These are phyloP conservation scores for Pleuronectes platessa DNA, from an alignment of 2,113 vertebrate species.

Conservation along the genomic window DNA sequence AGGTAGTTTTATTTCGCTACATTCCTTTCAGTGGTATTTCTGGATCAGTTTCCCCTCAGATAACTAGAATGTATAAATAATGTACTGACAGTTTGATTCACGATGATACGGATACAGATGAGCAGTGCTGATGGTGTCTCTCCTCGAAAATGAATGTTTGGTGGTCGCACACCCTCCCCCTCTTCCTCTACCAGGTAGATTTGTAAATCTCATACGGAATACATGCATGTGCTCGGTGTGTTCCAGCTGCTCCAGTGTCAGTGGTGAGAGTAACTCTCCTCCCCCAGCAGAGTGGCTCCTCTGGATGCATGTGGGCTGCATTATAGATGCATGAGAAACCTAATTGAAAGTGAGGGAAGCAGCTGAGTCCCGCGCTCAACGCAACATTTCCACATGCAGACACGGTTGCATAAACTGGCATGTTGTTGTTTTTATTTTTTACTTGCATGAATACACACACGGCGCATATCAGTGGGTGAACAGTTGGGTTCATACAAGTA, in stretches of 20 bases:
- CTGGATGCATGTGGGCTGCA: constrained; percentile 51
- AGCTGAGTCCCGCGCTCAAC: constrained; percentile 56
- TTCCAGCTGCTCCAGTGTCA: not conserved
- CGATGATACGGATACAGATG: not conserved
- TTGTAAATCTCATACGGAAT: not conserved
- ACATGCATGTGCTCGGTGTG: not conserved
- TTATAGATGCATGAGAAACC: constrained; percentile 67
- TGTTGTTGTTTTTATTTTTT: no score
- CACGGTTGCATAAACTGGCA: not conserved
- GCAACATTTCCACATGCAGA: constrained; percentile 5
- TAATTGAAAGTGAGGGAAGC: constrained; percentile 60
- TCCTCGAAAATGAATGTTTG: not conserved
- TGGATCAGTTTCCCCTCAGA: no score
- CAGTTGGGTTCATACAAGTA: not conserved
- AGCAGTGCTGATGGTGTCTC: not conserved
- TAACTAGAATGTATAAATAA: not conserved
- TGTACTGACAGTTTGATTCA: not conserved
- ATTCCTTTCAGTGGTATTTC: not conserved
- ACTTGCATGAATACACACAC: not conserved
- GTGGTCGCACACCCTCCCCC: not conserved
- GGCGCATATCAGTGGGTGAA: not conserved
- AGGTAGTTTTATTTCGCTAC: not conserved
- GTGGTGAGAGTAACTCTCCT: constrained; percentile 9
- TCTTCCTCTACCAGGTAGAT: not conserved
- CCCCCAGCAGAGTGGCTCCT: constrained; percentile 28